These are phyloP conservation scores for Ceratotherium simum DNA, from an alignment of 2,113 vertebrate genomes.

Conservation along the genomic window DNA sequence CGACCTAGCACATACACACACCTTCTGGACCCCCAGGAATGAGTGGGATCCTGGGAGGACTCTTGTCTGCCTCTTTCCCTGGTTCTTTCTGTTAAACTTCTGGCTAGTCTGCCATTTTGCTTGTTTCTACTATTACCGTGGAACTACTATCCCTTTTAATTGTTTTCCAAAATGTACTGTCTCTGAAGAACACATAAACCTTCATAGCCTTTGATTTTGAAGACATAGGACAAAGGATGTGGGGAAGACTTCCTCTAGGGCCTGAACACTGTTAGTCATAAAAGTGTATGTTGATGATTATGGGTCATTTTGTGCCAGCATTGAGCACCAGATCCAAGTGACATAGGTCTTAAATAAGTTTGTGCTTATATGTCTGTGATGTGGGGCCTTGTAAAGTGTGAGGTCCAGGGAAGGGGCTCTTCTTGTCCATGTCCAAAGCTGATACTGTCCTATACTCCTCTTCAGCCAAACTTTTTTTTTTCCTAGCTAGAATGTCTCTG, in stretches of 20 bases:
- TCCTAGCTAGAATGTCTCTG: neutral
- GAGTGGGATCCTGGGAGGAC: neutral
- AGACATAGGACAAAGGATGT: neutral
- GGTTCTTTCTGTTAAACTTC: neutral
- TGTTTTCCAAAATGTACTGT: neutral
- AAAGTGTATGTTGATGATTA: neutral
- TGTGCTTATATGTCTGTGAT: neutral
- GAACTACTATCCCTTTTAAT: neutral
- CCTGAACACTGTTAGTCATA: neutral
- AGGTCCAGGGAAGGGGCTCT: neutral
- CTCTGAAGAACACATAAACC: neutral
- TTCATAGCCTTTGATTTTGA: neutral
- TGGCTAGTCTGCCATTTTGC: neutral
- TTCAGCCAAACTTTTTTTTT: neutral
- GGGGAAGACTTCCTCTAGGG: neutral
- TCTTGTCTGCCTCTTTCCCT: neutral
- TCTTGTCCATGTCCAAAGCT: neutral
- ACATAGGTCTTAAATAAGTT: neutral
- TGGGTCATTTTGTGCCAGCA: rapidly evolving
- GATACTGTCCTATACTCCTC: neutral
- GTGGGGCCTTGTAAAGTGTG: neutral
- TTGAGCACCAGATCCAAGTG: neutral
- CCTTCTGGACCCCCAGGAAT: neutral
- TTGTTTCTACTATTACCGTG: neutral
- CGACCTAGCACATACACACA: rapidly evolving